phyloP scores from a whole-genome alignment of 2,113 vertebrate genomes.

The Silurus glanis region DNA sequence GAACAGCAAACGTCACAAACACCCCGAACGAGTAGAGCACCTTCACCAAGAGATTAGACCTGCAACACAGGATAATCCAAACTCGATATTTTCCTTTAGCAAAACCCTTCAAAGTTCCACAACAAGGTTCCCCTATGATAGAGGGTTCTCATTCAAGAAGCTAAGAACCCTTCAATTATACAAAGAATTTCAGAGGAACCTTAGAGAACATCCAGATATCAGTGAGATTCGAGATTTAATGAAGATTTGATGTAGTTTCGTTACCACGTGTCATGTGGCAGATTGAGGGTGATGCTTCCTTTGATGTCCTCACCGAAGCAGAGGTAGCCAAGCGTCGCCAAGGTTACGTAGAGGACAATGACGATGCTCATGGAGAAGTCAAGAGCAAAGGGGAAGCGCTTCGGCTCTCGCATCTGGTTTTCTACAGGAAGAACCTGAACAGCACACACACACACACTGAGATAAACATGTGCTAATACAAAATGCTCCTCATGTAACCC shows the following conservation, averaged over 20 bases:
- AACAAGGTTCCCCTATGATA: not conserved
- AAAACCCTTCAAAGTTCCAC: not conserved
- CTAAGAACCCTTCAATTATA: not conserved
- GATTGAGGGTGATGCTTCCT: slow-evolving; percentile 87
- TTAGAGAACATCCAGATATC: not conserved
- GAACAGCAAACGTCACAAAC: slow-evolving; percentile 86
- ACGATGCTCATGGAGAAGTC: slow-evolving; percentile 84
- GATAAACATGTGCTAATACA: no score
- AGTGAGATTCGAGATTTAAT: not conserved
- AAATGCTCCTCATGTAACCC: no score
- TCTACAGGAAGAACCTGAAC: slow-evolving; percentile 85
- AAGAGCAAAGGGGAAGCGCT: slow-evolving; percentile 75
- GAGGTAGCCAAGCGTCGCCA: slow-evolving; percentile 83
- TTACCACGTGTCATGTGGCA: slow-evolving; percentile 82
- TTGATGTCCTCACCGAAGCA: slow-evolving; percentile 81
- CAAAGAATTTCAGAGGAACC: not conserved
- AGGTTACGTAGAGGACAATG: slow-evolving; percentile 76
- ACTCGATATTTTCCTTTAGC: not conserved
- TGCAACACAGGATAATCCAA: slow-evolving; percentile 56
- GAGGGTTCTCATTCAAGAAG: not conserved
- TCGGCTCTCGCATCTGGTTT: slow-evolving; percentile 82
- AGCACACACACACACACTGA: not conserved
- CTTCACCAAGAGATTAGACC: slow-evolving; percentile 86
- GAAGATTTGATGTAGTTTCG: not conserved
- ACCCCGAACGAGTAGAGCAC: slow-evolving; percentile 87